A percentile compares a stretch with the other conserved stretches of the same genome.
These are phyloP conservation scores for Rhinopomastus cyanomelas DNA, from an alignment of 2,113 vertebrate genomes.

Conservation along the genomic window DNA sequence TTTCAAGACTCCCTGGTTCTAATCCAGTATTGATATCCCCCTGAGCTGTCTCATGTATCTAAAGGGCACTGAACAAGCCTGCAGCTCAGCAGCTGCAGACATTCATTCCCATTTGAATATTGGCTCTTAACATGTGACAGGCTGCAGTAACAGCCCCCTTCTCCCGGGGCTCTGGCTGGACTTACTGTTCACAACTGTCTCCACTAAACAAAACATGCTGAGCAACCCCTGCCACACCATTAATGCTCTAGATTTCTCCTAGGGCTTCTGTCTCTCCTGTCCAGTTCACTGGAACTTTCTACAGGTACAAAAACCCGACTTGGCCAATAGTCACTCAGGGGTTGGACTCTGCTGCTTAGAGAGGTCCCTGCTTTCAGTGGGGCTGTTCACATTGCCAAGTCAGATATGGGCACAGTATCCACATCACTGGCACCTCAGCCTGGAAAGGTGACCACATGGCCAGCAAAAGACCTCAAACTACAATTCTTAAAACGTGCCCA, in stretches of 20 bases:
- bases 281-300: neutral
- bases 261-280: neutral
- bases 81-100: neutral
- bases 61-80: neutral
- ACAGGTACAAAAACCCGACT: neutral
- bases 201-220: neutral
- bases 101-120: neutral
- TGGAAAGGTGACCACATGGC: neutral
- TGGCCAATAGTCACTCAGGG: neutral
- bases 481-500: neutral
- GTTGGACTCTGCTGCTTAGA: neutral
- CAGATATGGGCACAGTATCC: neutral
- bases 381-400: neutral
- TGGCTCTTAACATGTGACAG: neutral
- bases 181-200: neutral
- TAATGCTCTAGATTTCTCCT: neutral
- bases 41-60: neutral
- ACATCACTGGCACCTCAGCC: neutral
- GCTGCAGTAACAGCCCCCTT: neutral
- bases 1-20: conserved; percentile 10
- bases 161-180: neutral
- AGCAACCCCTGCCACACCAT: neutral
- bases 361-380: fast-evolving
- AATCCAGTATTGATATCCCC: neutral
- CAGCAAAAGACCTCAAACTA: neutral